Conservation (phyloP, 2,113 vertebrate species). For the Delphinapterus leucas region DNA sequence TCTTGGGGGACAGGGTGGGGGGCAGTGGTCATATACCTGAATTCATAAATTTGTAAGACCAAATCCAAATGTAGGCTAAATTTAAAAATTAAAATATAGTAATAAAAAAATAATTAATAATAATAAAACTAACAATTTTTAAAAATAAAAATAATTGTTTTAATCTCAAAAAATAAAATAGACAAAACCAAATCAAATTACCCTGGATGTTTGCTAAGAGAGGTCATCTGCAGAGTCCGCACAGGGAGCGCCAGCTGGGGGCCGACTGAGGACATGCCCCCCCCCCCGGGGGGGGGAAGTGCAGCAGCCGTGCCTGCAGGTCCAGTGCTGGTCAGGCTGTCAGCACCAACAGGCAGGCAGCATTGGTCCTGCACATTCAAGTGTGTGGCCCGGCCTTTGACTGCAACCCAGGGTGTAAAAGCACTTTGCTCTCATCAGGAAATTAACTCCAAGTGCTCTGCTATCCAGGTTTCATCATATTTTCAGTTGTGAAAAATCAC, state of each 20-base stretch:
- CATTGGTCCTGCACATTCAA: accelerated
- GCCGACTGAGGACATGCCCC: accelerated
- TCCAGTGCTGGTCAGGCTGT: neutral
- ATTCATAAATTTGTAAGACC: neutral
- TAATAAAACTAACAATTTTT: neutral
- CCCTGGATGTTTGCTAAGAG: neutral
- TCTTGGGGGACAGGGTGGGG: accelerated
- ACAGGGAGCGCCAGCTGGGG: accelerated
- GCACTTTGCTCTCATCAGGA: neutral
- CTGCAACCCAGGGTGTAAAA: neutral
- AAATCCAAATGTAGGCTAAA: neutral
- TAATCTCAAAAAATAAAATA: neutral
- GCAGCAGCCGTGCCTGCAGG: neutral
- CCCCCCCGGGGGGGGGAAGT: no score
- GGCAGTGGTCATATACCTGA: neutral
- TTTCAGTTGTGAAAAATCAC: neutral
- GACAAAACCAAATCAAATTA: neutral
- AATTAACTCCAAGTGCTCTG: neutral
- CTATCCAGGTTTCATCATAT: neutral
- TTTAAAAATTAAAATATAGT: neutral
- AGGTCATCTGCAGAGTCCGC: neutral
- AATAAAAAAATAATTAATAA: no score
- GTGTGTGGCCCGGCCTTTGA: neutral
- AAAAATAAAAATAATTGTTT: neutral
- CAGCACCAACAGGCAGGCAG: accelerated